These are phyloP conservation scores for Drosophila macrospina DNA, from an alignment of 2,888 invertebrate genomes.

Conservation along the genomic window DNA sequence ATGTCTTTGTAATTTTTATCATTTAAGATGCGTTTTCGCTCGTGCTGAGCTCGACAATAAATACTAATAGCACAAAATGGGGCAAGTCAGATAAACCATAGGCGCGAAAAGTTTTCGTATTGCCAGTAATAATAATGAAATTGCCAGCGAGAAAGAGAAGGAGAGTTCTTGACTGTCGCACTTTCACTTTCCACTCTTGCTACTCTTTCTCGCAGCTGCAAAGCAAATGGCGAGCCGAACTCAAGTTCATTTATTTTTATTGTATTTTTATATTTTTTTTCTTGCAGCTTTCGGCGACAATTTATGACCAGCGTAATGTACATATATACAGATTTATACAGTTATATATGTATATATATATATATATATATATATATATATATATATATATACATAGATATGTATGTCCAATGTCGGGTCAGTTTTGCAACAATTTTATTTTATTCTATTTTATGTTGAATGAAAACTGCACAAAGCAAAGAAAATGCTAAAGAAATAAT, in stretches of 20 bases:
- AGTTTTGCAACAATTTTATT: conserved; percentile 53
- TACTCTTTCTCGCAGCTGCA: background rate
- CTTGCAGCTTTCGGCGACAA: conserved; percentile 74
- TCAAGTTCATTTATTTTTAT: conserved; percentile 82
- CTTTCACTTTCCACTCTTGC: background rate
- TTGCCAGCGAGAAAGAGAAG: conserved; percentile 35
- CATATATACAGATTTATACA: conserved; percentile 8
- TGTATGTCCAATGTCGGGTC: conserved; percentile 33
- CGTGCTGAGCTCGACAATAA: conserved; percentile 44
- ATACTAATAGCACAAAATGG: conserved; percentile 69
- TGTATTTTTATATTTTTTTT: conserved; percentile 66
- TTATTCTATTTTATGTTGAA: conserved; percentile 53
- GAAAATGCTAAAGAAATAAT: conserved; percentile 63
- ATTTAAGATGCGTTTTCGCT: conserved; percentile 35
- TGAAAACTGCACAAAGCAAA: conserved; percentile 48
- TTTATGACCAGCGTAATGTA: conserved; percentile 60
- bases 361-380: conserved; percentile 15
- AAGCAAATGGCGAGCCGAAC: conserved; percentile 30
- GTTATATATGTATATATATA: conserved; percentile 21
- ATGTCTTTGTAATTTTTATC: conserved; percentile 42
- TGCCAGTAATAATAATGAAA: conserved; percentile 73
- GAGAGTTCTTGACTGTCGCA: background rate
- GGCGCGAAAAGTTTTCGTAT: conserved; percentile 58
- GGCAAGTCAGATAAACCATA: conserved; percentile 67
- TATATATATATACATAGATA: conserved; percentile 20